Evolutionary conservation across 2,888 invertebrate genomes (phyloP).

Genomic region (Dynastes hyllus): DNA sequence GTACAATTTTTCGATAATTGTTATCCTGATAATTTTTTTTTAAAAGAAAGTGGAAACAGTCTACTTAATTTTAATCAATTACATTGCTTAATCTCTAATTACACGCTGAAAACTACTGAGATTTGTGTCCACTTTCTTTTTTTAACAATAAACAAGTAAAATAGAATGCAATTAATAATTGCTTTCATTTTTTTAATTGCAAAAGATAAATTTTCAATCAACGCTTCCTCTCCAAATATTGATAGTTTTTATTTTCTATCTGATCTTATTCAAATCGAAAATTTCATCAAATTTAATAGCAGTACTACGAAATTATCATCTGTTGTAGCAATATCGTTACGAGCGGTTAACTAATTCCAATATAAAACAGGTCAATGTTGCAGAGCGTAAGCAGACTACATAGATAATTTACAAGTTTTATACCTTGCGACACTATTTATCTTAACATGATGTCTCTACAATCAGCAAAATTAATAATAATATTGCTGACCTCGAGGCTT

Average conservation of each 20-base stretch:
- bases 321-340: not conserved
- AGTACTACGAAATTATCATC: not conserved
- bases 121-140: no score
- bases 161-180: no score
- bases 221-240: not conserved
- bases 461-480: not conserved
- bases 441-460: not conserved
- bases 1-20: no score
- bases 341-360: not conserved
- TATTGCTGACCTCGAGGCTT: not conserved
- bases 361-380: constrained; percentile 9
- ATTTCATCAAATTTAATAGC: not conserved
- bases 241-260: not conserved
- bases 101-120: no score
- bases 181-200: not conserved
- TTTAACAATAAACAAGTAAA: no score
- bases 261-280: not conserved
- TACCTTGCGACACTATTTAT: not conserved
- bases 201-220: not conserved
- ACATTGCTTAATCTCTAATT: no score
- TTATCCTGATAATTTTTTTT: no score
- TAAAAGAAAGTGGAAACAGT: no score
- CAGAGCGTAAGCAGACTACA: not conserved
- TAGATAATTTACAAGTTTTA: not conserved
- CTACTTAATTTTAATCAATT: no score